These are phyloP conservation scores for Casuarius casuarius DNA, from an alignment of 2,113 vertebrate species.

Conservation along the genomic window DNA sequence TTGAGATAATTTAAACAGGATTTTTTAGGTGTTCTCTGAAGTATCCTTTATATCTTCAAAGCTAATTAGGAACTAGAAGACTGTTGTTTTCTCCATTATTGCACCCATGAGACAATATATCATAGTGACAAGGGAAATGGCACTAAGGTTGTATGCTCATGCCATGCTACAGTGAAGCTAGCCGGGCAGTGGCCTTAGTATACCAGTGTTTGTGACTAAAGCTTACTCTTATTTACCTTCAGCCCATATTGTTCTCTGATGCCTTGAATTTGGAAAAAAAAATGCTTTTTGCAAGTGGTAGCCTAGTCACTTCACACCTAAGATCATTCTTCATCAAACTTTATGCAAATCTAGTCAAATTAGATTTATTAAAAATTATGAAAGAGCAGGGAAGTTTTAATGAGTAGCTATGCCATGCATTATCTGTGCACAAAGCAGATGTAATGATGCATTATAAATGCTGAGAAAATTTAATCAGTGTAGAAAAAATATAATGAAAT, in stretches of 20 bases:
- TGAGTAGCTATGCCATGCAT: slow-evolving; percentile 62
- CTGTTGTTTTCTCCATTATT: not conserved
- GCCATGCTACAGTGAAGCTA: not conserved
- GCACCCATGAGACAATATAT: not conserved
- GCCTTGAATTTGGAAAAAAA: not conserved
- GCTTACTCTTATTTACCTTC: not conserved
- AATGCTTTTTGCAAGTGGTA: slow-evolving; percentile 11
- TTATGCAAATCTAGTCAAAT: slow-evolving; percentile 73
- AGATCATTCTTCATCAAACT: slow-evolving; percentile 57
- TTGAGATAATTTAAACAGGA: slow-evolving; percentile 23
- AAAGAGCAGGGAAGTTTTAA: slow-evolving; percentile 73
- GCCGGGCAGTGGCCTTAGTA: not conserved
- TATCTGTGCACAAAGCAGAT: slow-evolving; percentile 79
- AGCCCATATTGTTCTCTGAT: not conserved
- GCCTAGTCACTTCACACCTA: slow-evolving; percentile 41
- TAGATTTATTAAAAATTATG: slow-evolving; percentile 77
- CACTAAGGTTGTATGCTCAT: not conserved
- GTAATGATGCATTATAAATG: slow-evolving; percentile 83
- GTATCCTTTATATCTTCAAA: not conserved
- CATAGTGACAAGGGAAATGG: slow-evolving; percentile 11
- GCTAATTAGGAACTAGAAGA: not conserved
- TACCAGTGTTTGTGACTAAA: not conserved
- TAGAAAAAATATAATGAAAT: slow-evolving; percentile 83
- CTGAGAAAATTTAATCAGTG: slow-evolving; percentile 79
- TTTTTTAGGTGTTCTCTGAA: slow-evolving; percentile 30